Conservation (phyloP, 2,888 invertebrate genomes). For the Liopterus haemorrhoidalis region DNA sequence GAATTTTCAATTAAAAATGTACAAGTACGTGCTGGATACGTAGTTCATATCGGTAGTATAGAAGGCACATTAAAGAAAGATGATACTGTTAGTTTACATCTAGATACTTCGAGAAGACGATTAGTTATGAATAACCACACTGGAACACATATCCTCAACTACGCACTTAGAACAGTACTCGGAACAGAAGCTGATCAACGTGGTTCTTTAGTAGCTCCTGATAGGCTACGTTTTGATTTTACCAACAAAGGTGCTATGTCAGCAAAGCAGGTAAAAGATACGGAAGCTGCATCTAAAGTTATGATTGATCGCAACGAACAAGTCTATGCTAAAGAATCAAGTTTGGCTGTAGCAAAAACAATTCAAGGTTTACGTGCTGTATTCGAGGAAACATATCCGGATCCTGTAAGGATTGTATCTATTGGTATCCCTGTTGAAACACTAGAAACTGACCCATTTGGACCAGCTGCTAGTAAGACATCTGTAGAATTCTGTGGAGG, state of each 20-base stretch:
- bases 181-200: conserved; percentile 90
- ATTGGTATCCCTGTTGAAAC: conserved; percentile 90
- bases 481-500: conserved; percentile 99
- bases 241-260: conserved; percentile 91
- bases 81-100: conserved; percentile 71
- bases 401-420: conserved; percentile 89
- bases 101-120: conserved; percentile 79
- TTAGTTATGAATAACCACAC: conserved; percentile 99
- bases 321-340: conserved; percentile 84
- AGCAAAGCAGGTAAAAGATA: conserved; percentile 75
- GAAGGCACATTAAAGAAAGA: conserved; percentile 81
- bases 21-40: conserved; percentile 92
- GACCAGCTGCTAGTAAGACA: conserved; percentile 70
- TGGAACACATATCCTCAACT: conserved; percentile 95
- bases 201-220: conserved; percentile 96
- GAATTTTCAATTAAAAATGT: conserved; percentile 91
- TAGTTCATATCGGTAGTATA: conserved; percentile 85
- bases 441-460: conserved; percentile 78
- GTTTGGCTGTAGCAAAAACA: conserved; percentile 78
- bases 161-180: conserved; percentile 82
- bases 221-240: conserved; percentile 95
- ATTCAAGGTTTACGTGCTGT: conserved; percentile 92
- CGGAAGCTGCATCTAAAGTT: conserved; percentile 73
- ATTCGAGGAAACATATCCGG: conserved; percentile 98
- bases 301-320: conserved; percentile 69